Base-by-base conservation (phyloP, 2,888 invertebrate species). In the Mantis religiosa region DNA sequence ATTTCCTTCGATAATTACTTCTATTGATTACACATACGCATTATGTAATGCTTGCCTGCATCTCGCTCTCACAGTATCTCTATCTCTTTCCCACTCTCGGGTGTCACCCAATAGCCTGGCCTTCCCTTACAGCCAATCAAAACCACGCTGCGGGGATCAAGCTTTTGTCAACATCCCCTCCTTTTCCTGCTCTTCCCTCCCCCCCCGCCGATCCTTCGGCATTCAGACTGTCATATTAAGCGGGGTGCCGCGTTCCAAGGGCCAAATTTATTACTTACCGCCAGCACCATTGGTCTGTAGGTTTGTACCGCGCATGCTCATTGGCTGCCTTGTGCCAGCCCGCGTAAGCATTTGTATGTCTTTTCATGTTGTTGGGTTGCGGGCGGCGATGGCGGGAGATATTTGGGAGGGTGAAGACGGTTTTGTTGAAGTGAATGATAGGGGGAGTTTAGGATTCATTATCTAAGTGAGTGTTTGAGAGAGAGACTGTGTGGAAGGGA, bases 401-500 rank as follows among this genome's bases (percentile, higher is more conserved):
- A 81, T 71, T 85, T 27, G 85, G 85, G 85, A 41, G 28, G 81
- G 87, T 71, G 87, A 87, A 81, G 87, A 87, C 81, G 88, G 88
- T 88, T 88, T 85, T 85, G 88, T 34, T 82, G 87, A 54, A 89
- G 85, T 88, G 90, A 89, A 85, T 89, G 90, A 89, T 89, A 89
- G 90, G 54, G 89, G 89, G 90, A 89, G 88, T 89, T 90, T 90
- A 89, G 89, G 89, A 85, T 89, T 90, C 90, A 89, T 89, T 90
- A 89, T 89, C 90, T 90, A 90, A 90, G 90, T 90, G 90, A 90
- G 89, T 89, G 89, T 87, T 83, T 87, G 89, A 88, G 86, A 83
- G 87, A 71, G 89, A 47, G 88, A 20, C 89, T 86, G 83, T 82
- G 90, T 87, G 85, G 88, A 84, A 27, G 87, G 87, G 34, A 71